Conservation (phyloP, 2,113 vertebrate species). For the Mellivora capensis region DNA sequence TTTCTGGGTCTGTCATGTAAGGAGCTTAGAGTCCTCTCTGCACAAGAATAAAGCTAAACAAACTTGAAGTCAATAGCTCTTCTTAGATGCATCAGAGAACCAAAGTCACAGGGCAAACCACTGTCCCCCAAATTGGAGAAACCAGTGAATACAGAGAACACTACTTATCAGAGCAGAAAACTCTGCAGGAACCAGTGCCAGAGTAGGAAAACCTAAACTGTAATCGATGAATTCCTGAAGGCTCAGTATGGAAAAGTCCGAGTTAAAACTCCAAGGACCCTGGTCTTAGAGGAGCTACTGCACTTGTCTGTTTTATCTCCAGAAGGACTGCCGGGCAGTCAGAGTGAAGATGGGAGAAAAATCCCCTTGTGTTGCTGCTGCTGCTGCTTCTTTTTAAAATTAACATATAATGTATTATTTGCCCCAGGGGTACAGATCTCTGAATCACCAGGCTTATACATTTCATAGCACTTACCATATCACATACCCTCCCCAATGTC, state of each 20-base stretch:
- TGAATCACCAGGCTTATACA: too few relatives aligned
- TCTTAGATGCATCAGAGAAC: neutral
- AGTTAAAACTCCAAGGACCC: neutral
- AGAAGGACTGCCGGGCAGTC: neutral
- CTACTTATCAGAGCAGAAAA: neutral
- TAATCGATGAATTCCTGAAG: neutral
- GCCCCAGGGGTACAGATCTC: too few relatives aligned
- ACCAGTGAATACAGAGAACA: neutral
- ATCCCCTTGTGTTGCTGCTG: neutral
- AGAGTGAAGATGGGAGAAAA: neutral
- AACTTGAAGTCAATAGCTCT: neutral
- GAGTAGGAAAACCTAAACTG: neutral
- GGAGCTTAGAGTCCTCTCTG: neutral
- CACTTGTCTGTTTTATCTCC: neutral
- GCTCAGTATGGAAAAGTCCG: neutral
- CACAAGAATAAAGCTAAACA: neutral
- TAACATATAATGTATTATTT: too few relatives aligned
- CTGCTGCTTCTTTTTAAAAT: too few relatives aligned
- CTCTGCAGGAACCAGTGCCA: neutral
- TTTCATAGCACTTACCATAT: too few relatives aligned
- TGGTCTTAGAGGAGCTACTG: neutral
- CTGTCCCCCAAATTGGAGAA: neutral
- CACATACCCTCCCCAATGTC: too few relatives aligned
- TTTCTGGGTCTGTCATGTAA: neutral
- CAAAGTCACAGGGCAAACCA: neutral